Percentiles rank a stretch among this genome's conserved stretches.
Evolutionary conservation across 2,113 vertebrate genomes (phyloP).

Genomic region (Tragelaphus strepsiceros): DNA sequence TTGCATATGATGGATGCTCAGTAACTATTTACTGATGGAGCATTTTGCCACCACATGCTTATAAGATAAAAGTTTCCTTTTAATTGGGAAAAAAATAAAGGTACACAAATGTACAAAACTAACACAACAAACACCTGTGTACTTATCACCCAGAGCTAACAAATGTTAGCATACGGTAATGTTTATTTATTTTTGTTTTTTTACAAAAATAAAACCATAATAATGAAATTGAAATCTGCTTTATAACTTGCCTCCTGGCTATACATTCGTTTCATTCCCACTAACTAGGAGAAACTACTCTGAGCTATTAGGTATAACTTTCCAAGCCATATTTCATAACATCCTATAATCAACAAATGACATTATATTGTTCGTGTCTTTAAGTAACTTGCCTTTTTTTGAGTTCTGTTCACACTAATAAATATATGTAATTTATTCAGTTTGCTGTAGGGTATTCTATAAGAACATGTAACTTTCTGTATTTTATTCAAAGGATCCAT

Average conservation of each 20-base stretch:
- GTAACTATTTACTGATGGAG: background rate
- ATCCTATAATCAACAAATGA: background rate
- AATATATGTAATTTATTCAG: background rate
- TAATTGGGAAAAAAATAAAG: background rate
- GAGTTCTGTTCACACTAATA: background rate
- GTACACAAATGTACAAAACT: background rate
- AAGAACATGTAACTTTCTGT: background rate
- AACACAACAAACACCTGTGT: background rate
- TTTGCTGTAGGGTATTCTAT: background rate
- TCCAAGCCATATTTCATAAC: background rate
- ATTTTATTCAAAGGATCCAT: background rate
- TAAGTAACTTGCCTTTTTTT: slow-evolving; percentile 24
- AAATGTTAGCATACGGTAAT: background rate
- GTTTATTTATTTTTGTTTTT: background rate
- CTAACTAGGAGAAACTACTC: background rate
- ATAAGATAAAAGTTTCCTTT: background rate
- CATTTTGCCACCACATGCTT: background rate
- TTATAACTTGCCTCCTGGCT: background rate
- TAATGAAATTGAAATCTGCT: slow-evolving; percentile 3
- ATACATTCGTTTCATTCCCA: background rate
- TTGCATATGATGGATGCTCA: background rate
- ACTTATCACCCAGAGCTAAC: background rate
- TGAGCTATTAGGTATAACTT: background rate
- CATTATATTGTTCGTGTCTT: background rate
- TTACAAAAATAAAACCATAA: slow-evolving; percentile 22